These are phyloP conservation scores for Drosophila mercatorum DNA, from an alignment of 2,888 invertebrate genomes.

Conservation along the genomic window DNA sequence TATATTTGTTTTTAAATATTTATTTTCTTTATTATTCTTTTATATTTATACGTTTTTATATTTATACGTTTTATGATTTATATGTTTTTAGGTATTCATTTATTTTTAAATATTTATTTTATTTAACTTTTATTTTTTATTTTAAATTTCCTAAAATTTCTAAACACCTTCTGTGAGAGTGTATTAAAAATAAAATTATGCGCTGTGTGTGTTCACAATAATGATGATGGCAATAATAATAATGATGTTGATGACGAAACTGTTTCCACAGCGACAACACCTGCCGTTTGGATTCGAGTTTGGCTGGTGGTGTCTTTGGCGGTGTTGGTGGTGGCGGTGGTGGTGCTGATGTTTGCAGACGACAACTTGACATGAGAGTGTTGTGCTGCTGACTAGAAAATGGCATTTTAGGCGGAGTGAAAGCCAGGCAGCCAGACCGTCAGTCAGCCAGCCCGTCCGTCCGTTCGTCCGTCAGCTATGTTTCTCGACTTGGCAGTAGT, in stretches of 20 bases:
- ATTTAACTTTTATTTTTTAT: no score
- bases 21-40: no score
- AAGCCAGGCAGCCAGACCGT: slow-evolving; percentile 53
- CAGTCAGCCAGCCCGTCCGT: slow-evolving; percentile 2
- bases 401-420: slow-evolving; percentile 70
- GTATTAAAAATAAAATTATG: slow-evolving; percentile 21
- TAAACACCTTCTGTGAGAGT: slow-evolving; percentile 4
- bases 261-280: slow-evolving; percentile 18
- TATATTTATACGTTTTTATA: no score
- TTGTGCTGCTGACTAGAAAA: slow-evolving; percentile 72
- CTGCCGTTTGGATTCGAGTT: slow-evolving; percentile 32
- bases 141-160: no score
- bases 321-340: slow-evolving; percentile 3
- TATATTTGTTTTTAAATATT: no score
- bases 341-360: slow-evolving; percentile 50
- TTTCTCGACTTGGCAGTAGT: slow-evolving; percentile 24
- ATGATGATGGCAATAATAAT: slow-evolving; percentile 35
- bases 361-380: slow-evolving; percentile 70
- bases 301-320: slow-evolving; percentile 21
- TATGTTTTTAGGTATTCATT: no score
- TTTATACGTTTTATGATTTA: no score
- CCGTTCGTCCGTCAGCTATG: slow-evolving; percentile 2
- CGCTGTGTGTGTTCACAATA: slow-evolving; percentile 26
- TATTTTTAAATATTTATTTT: no score
- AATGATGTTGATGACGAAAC: slow-evolving; percentile 21